Evolutionary conservation across 1,140 invertebrate genomes (phyloP).

Genomic region (Colletes gigas): DNA sequence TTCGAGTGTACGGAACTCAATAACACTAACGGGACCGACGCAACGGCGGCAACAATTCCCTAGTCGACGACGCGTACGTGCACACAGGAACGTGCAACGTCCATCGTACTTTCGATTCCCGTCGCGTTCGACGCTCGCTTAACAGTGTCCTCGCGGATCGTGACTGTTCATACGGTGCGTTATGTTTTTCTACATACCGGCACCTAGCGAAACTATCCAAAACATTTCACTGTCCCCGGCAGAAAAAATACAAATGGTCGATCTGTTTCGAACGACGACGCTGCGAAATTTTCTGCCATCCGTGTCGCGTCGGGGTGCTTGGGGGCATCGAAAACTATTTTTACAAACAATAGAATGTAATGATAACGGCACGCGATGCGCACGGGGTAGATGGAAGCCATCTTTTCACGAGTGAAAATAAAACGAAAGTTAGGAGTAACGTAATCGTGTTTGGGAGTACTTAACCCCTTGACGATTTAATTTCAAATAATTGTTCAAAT

Average conservation of each 20-base stretch:
- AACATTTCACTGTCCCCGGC: background rate
- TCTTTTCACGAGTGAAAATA: no score
- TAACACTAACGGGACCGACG: conserved; percentile 27
- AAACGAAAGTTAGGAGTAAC: no score
- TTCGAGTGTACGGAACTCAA: conserved; percentile 40
- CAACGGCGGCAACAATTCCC: conserved; percentile 36
- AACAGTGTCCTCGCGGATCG: conserved; percentile 36
- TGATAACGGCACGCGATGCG: no score
- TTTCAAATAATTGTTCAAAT: no score
- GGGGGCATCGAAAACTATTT: no score
- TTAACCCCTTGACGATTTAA: no score
- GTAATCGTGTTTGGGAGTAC: no score
- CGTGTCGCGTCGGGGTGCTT: background rate
- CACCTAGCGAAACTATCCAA: conserved; percentile 16
- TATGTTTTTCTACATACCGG: conserved; percentile 31
- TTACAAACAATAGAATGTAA: no score
- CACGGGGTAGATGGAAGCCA: no score
- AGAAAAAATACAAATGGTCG: background rate
- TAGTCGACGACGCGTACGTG: conserved; percentile 30
- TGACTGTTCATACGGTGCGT: conserved; percentile 42
- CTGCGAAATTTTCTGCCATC: background rate
- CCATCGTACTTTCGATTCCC: conserved; percentile 14
- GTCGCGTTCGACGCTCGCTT: conserved; percentile 32
- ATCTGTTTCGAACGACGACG: no score
- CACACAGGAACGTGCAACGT: background rate